phyloP scores from a whole-genome alignment of 2,888 invertebrate genomes.

The Xiphydria camelus region DNA sequence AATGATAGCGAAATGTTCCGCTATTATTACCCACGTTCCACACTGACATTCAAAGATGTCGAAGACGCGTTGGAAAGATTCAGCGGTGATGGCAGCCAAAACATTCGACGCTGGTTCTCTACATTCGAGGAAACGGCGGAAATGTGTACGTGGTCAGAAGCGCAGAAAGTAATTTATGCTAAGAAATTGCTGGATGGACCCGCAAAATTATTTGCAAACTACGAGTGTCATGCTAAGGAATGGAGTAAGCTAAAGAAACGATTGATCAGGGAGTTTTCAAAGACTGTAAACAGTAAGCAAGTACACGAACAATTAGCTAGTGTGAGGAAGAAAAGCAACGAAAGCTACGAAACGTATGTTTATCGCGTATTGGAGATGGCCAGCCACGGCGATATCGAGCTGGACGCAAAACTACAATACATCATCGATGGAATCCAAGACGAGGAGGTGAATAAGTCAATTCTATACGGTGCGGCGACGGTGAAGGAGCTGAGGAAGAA shows the following conservation, averaged over 20 bases:
- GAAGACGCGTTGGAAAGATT: slow-evolving; percentile 7
- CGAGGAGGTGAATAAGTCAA: slow-evolving; percentile 15
- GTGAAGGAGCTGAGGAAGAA: slow-evolving; percentile 17
- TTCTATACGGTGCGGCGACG: slow-evolving; percentile 15
- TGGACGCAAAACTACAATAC: slow-evolving; percentile 19
- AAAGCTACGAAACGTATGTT: slow-evolving; percentile 6
- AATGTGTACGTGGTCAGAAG: slow-evolving; percentile 8
- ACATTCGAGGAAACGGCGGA: too few relatives aligned
- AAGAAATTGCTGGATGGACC: slow-evolving; percentile 7
- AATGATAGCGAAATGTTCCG: too few relatives aligned
- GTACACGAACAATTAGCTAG: slow-evolving; percentile 1
- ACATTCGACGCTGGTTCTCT: too few relatives aligned
- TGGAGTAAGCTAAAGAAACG: background rate
- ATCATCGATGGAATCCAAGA: slow-evolving; percentile 20
- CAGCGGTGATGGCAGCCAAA: slow-evolving; percentile 4
- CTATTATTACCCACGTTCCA: too few relatives aligned
- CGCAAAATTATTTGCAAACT: slow-evolving; percentile 9
- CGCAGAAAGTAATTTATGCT: slow-evolving; percentile 6
- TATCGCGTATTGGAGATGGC: slow-evolving; percentile 20
- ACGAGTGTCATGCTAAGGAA: too few relatives aligned
- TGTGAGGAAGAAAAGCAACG: slow-evolving; percentile 7
- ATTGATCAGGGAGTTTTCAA: slow-evolving; percentile 1
- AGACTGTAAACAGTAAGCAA: slow-evolving; percentile 2
- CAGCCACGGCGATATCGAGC: slow-evolving; percentile 18
- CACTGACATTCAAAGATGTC: slow-evolving; percentile 9